A percentile compares a stretch with the other conserved stretches of the same genome.
phyloP scores from a whole-genome alignment of 2,113 vertebrate genomes.

The cattle (Bos taurus) region ARS-UCD2.0 NC_037357.1:21202501-21203000 shows the following conservation, averaged over 20 bases:
- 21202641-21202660: slow-evolving; percentile 46
- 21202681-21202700: neutral
- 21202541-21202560: neutral
- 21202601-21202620: neutral
- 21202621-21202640: slow-evolving; percentile 32
- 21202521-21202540: neutral
- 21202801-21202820: neutral
- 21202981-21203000: neutral
- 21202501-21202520: neutral
- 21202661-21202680: slow-evolving; percentile 47
- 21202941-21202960: neutral
- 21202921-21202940: neutral
- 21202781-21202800: slow-evolving; percentile 33
- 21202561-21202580: neutral
- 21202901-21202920: neutral
- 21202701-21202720: slow-evolving; percentile 33
- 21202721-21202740: slow-evolving; percentile 61
- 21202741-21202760: slow-evolving; percentile 49
- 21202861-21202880: slow-evolving; percentile 37
- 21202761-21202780: slow-evolving; percentile 68
- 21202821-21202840: slow-evolving; percentile 46
- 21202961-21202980: neutral
- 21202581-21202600: neutral
- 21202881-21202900: slow-evolving; percentile 10
- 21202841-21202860: slow-evolving; percentile 41